A percentile compares a stretch with the other conserved stretches of the same genome.
Evolutionary conservation across 2,888 invertebrate species (phyloP).

Genomic region (Mamestra brassicae): DNA sequence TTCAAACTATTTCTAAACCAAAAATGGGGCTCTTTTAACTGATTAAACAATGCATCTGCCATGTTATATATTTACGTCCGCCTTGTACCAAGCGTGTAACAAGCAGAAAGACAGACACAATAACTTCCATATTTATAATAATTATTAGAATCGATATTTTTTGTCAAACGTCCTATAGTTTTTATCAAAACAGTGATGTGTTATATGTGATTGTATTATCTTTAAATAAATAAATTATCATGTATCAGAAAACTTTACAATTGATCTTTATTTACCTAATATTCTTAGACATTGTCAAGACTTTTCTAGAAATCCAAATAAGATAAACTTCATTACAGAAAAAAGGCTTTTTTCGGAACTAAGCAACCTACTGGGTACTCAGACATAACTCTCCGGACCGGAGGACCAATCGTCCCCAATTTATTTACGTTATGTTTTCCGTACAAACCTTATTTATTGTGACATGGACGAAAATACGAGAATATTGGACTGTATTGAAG

Average conservation of each 20-base stretch:
- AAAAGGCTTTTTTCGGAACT: conserved; percentile 30
- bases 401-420: conserved; percentile 46
- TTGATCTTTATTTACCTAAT: not conserved
- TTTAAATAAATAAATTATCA: not conserved
- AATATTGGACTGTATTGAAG: conserved; percentile 30
- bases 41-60: too few relatives aligned
- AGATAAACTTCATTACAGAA: conserved; percentile 11
- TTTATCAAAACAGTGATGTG: too few relatives aligned
- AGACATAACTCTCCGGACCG: conserved; percentile 22
- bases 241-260: not conserved
- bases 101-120: too few relatives aligned
- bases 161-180: too few relatives aligned
- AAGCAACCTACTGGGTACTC: conserved; percentile 17
- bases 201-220: too few relatives aligned
- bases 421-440: conserved; percentile 41
- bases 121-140: too few relatives aligned
- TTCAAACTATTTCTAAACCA: too few relatives aligned
- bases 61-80: too few relatives aligned
- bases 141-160: too few relatives aligned
- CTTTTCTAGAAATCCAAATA: not conserved
- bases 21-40: too few relatives aligned
- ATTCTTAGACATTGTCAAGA: not conserved
- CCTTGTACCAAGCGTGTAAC: too few relatives aligned
- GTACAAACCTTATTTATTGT: conserved; percentile 51
- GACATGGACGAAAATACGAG: conserved; percentile 20